Percentiles rank a stretch among this genome's conserved stretches.
These are phyloP conservation scores for Cossypha heuglini DNA, from an alignment of 2,797 vertebrate species.

Conservation along the genomic window DNA sequence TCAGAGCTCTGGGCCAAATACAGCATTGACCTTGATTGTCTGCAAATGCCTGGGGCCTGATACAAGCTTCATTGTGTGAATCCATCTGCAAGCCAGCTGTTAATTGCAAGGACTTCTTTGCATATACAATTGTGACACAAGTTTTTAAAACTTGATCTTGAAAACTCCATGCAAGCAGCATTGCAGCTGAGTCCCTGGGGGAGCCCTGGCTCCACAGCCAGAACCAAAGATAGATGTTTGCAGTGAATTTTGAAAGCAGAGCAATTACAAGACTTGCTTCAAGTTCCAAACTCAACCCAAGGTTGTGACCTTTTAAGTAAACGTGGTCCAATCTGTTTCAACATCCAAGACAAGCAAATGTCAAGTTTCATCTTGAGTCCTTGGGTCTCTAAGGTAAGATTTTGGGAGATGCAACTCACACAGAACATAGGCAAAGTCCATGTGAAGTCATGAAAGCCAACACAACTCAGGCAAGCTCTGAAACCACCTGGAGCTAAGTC, in stretches of 20 bases:
- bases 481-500: neutral
- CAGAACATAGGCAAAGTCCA: neutral
- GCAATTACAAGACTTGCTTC: neutral
- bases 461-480: neutral
- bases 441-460: neutral
- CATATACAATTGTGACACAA: conserved; percentile 15
- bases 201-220: neutral
- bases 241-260: conserved; percentile 16
- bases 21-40: conserved; percentile 6
- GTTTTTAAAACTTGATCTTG: conserved; percentile 14
- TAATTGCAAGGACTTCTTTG: neutral
- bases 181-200: neutral
- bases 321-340: neutral
- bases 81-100: conserved; percentile 46
- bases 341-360: neutral
- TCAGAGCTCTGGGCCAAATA: neutral
- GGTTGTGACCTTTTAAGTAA: neutral
- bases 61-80: conserved; percentile 36
- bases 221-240: neutral
- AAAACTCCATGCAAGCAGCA: neutral
- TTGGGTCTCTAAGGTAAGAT: neutral
- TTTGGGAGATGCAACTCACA: neutral
- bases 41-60: neutral
- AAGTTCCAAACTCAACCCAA: neutral
- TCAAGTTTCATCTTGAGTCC: neutral